Percentiles rank a stretch among this genome's conserved stretches.
These are phyloP conservation scores for Eilema sororculum DNA, from an alignment of 2,888 invertebrate species.

Conservation along the genomic window DNA sequence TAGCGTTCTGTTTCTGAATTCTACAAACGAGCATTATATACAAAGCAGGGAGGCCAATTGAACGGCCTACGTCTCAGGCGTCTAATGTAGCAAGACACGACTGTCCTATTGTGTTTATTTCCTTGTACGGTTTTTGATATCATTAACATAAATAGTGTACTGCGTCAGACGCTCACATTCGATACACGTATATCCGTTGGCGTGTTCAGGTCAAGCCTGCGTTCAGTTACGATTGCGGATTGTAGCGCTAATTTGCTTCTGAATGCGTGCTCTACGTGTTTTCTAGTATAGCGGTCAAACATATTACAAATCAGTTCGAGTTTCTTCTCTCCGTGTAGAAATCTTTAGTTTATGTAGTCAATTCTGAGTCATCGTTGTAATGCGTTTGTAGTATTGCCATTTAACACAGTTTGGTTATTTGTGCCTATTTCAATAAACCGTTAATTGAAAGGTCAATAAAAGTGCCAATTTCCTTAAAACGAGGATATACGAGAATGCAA, in stretches of 20 bases:
- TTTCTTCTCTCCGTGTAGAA: conserved; percentile 42
- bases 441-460: conserved; percentile 44
- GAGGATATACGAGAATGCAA: conserved; percentile 16
- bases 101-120: conserved; percentile 85
- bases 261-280: conserved; percentile 59
- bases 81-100: conserved; percentile 82
- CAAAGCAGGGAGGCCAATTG: conserved; percentile 82
- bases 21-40: conserved; percentile 84
- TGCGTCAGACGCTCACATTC: conserved; percentile 77
- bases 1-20: conserved; percentile 78
- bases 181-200: conserved; percentile 71
- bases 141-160: conserved; percentile 83
- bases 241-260: conserved; percentile 65
- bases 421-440: conserved; percentile 38
- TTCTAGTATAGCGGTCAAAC: conserved; percentile 44
- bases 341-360: conserved; percentile 28
- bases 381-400: conserved; percentile 37
- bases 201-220: conserved; percentile 65
- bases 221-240: conserved; percentile 59
- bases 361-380: conserved; percentile 35
- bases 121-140: conserved; percentile 83
- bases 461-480: conserved; percentile 35
- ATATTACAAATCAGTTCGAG: conserved; percentile 50
- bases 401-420: conserved; percentile 43
- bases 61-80: conserved; percentile 75